Conservation (phyloP, 2,888 invertebrate species). For the Anagyrus pseudococci region DNA sequence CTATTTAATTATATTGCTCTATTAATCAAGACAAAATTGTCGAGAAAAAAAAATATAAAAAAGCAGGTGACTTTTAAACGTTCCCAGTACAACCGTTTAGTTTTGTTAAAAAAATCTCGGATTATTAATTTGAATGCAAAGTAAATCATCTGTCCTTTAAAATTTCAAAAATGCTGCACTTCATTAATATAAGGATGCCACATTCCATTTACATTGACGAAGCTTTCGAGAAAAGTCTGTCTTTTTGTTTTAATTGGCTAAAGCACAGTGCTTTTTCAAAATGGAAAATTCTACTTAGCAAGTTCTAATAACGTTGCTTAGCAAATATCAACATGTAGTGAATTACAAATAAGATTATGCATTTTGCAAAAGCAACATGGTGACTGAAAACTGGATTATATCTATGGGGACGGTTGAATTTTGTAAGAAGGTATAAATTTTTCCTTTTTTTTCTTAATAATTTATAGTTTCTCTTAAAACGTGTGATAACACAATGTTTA, state of each 20-base stretch:
- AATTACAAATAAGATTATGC: conserved; percentile 39
- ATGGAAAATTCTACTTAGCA: conserved; percentile 45
- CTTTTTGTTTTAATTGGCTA: conserved; percentile 40
- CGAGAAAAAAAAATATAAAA: background rate
- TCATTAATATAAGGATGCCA: conserved; percentile 55
- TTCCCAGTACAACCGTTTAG: conserved; percentile 12
- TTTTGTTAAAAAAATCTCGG: background rate
- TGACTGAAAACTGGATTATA: conserved; percentile 38
- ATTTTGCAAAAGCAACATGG: conserved; percentile 48
- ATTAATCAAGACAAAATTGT: background rate
- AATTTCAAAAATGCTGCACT: conserved; percentile 42
- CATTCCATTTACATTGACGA: conserved; percentile 62
- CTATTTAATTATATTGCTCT: background rate
- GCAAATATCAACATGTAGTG: conserved; percentile 41
- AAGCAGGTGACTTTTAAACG: background rate
- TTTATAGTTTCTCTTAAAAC: background rate
- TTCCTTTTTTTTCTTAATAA: background rate
- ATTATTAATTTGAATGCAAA: conserved; percentile 3
- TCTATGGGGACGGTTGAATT: background rate
- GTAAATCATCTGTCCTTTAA: conserved; percentile 2
- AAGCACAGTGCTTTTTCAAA: conserved; percentile 55
- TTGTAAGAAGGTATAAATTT: background rate
- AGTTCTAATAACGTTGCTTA: conserved; percentile 41
- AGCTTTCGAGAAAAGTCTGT: conserved; percentile 53
- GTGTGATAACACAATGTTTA: background rate